Conservation (phyloP, 2,113 vertebrate species). For the Silurus meridionalis region DNA sequence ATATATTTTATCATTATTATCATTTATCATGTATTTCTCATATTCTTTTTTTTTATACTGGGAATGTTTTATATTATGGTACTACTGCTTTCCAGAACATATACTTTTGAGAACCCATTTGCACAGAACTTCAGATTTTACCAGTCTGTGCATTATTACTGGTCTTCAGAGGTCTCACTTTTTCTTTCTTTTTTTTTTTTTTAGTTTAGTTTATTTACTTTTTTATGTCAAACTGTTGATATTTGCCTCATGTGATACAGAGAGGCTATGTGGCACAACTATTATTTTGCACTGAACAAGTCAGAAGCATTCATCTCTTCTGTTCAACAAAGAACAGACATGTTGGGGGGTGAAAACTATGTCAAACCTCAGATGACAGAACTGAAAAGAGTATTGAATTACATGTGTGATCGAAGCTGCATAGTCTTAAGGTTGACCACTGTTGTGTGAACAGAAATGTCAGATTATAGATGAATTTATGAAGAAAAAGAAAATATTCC, state of each 20-base stretch:
- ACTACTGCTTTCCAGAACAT: constrained; percentile 54
- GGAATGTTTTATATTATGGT: constrained; percentile 50
- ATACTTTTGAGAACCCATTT: constrained; percentile 48
- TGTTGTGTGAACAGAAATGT: constrained; percentile 84
- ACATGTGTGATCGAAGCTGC: constrained; percentile 78
- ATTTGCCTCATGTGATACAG: constrained; percentile 64
- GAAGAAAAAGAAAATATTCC: constrained; percentile 78
- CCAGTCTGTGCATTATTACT: constrained; percentile 53
- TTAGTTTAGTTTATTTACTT: constrained; percentile 60
- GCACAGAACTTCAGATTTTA: constrained; percentile 46
- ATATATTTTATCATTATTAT: constrained; percentile 28
- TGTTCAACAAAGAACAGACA: constrained; percentile 77
- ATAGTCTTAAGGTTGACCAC: constrained; percentile 86
- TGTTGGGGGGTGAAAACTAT: constrained; percentile 66
- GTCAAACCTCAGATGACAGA: constrained; percentile 82
- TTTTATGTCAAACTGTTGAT: constrained; percentile 66
- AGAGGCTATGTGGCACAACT: constrained; percentile 71
- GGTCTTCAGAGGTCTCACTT: constrained; percentile 36
- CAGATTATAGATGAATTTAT: constrained; percentile 70
- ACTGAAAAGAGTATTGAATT: constrained; percentile 66
- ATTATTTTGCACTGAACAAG: constrained; percentile 85
- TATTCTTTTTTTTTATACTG: constrained; percentile 32
- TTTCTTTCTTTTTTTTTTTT: constrained; percentile 45
- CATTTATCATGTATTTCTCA: constrained; percentile 45
- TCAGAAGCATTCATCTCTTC: constrained; percentile 78